Evolutionary conservation across 2,888 invertebrate genomes (phyloP), one percentile per base, ranked within the genome.

Genomic region (Andricus curvator): DNA sequence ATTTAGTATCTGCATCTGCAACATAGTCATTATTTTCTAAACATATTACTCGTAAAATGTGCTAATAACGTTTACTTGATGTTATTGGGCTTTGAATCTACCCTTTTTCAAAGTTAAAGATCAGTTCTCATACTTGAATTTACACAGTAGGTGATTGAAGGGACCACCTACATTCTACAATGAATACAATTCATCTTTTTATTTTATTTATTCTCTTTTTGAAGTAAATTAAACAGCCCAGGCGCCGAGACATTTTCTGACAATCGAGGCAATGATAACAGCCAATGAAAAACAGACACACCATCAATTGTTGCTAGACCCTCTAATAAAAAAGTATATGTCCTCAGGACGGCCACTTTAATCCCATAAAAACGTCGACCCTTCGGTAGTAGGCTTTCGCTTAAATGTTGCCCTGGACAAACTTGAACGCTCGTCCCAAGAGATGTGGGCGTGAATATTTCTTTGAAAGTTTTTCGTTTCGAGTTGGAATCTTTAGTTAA

Each of bases 161-260:
- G 62, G 62, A 25, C 25, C 25, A 25, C 22, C 62, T 13, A 62
- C n/a, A 22, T 48, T 29, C 60, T 22, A 62, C 3, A 41, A 56
- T 29, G 29, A 33, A 29, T 41, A 68, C 13, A 68, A 13, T 74
- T 74, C 20, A 51, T 74, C n/a, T 56, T 56, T 25, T 25, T 56
- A 33, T 74, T 56, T 51, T 33, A 51, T 74, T 74, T 4, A 74
- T 74, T 74, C 74, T 74, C 33, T 51, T 51, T 74, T 62, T 33
- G 9, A 56, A 51, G 29, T 56, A 37, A 74, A 74, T 74, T 29
- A 13, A 74, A 17, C 20, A 48, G 9, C 22, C n/a, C 20, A 44
- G 41, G 13, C 41, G 48, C n/a, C n/a, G 22, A 44, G 41, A 44
- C 13, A 67, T 44, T 62, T 22, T 22, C 22, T 22, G 22, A 62